A percentile compares a stretch with the other conserved stretches of the same genome.
Evolutionary conservation across 2,888 invertebrate species (phyloP).

Genomic region (Bombyx huttoni): DNA sequence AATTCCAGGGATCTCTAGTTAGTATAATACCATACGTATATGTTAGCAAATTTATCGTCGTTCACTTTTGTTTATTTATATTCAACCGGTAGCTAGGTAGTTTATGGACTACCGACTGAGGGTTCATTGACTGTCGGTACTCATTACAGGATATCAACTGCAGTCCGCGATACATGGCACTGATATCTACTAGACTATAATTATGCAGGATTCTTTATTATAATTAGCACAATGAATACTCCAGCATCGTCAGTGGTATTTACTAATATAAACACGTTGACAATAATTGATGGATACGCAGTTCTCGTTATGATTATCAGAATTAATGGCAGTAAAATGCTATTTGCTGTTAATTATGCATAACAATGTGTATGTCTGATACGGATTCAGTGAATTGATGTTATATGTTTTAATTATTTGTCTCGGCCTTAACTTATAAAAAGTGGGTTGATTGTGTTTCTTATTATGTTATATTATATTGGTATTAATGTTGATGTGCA

Average conservation of each 20-base stretch:
- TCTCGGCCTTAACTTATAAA: not conserved
- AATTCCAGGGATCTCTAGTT: no score
- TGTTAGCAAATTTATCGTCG: no score
- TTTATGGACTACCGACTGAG: not conserved
- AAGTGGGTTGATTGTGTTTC: no score
- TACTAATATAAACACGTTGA: not conserved
- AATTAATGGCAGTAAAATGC: not conserved
- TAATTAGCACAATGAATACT: slow-evolving; percentile 8
- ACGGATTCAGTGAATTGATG: not conserved
- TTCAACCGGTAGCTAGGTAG: not conserved
- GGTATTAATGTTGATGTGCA: no score
- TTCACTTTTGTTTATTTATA: not conserved
- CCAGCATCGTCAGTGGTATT: not conserved
- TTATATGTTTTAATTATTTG: not conserved
- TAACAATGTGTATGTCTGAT: not conserved
- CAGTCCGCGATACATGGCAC: not conserved
- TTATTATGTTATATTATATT: no score
- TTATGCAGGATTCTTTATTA: slow-evolving; percentile 9
- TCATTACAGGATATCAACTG: not conserved
- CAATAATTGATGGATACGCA: not conserved
- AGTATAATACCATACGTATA: no score
- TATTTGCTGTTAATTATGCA: not conserved
- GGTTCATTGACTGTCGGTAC: not conserved
- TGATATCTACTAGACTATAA: slow-evolving; percentile 5
- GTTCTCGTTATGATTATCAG: not conserved